A percentile compares a stretch with the other conserved stretches of the same genome.
These are phyloP conservation scores for Macrostomum lignano DNA, from an alignment of 1,140 invertebrate genomes.

Conservation along the genomic window DNA sequence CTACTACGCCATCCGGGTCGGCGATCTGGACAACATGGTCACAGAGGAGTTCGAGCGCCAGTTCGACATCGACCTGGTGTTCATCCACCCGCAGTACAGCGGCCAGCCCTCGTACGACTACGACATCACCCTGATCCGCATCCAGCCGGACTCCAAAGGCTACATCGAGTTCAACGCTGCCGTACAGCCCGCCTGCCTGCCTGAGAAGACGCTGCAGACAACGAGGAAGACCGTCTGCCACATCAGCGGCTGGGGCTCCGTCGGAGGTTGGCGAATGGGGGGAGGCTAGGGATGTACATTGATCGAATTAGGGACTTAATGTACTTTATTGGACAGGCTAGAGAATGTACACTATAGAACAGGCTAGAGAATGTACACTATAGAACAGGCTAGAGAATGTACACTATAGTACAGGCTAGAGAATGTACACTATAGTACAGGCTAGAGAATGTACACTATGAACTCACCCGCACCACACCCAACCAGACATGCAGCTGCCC, in stretches of 20 bases:
- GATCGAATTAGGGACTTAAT: no score
- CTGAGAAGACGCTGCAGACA: constrained; percentile 31
- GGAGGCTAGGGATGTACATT: no score
- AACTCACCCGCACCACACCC: no score
- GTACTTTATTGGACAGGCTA: no score
- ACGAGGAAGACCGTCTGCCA: constrained; percentile 37
- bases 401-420: no score
- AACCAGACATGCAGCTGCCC: no score
- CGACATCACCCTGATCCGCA: constrained; percentile 41
- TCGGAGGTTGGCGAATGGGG: no score
- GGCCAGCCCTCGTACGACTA: constrained; percentile 39
- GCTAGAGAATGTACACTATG: no score
- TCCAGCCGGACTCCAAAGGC: constrained; percentile 32
- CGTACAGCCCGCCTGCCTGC: constrained; percentile 45
- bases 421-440: no score
- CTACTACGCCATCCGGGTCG: constrained; percentile 5
- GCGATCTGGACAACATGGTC: constrained; percentile 6
- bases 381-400: no score
- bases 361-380: no score
- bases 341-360: no score
- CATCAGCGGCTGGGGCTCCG: constrained; percentile 54
- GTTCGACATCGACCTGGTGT: constrained; percentile 35
- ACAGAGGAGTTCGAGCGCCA: constrained; percentile 37
- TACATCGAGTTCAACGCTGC: constrained; percentile 35
- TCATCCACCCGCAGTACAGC: constrained; percentile 6